Conservation (phyloP, 35 echinoderm and acorn worm species). For the Heliocidaris tuberculata region DNA sequence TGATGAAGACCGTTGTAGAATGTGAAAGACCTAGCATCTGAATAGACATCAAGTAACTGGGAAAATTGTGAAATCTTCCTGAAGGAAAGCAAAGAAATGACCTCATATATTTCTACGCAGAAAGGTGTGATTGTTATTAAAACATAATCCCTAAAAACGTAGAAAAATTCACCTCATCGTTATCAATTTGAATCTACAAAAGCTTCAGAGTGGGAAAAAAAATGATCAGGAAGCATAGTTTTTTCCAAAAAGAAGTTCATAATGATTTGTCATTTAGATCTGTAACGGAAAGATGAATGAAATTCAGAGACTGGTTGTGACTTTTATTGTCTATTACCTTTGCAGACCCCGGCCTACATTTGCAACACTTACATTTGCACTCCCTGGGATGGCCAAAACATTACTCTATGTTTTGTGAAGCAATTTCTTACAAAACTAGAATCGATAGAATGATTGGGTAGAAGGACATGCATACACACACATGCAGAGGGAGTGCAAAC, state of each 20-base stretch:
- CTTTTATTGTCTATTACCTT: too few species aligned
- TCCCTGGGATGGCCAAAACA: neutral
- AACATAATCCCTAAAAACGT: neutral
- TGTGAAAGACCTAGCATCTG: neutral
- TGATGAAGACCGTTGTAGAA: neutral
- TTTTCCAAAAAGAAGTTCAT: too few species aligned
- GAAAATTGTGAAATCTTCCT: neutral
- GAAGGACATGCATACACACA: neutral
- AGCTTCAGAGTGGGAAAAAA: too few species aligned
- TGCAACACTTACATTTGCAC: too few species aligned
- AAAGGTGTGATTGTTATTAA: neutral
- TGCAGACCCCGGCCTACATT: too few species aligned
- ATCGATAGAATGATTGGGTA: slow-evolving; percentile 31
- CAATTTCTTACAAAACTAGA: slow-evolving; percentile 22
- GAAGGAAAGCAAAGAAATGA: neutral
- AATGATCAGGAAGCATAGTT: too few species aligned
- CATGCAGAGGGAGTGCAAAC: neutral
- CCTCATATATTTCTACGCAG: neutral
- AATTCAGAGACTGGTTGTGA: neutral
- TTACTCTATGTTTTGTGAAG: slow-evolving; percentile 30
- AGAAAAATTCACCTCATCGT: neutral
- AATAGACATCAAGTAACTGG: neutral
- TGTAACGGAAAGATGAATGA: neutral
- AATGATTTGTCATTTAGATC: too few species aligned
- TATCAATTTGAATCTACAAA: neutral